These are phyloP conservation scores for Apeltes quadracus DNA, from an alignment of 2,113 vertebrate species.

Conservation along the genomic window DNA sequence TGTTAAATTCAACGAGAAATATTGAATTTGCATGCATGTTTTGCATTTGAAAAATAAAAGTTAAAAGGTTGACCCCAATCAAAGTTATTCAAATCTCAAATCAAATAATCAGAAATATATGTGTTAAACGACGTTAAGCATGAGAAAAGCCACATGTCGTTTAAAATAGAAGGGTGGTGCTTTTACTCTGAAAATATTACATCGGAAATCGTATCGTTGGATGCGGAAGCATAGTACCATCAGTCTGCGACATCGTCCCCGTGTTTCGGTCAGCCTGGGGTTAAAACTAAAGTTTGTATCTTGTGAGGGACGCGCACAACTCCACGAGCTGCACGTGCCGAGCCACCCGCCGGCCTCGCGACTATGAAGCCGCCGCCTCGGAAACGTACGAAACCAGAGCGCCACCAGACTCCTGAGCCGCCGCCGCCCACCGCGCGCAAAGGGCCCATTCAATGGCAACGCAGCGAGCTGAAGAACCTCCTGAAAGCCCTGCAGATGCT, in stretches of 20 bases:
- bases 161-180: background rate
- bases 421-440: accelerated
- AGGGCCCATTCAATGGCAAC: background rate
- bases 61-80: background rate
- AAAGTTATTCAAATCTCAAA: background rate
- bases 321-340: background rate
- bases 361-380: slow-evolving; percentile 62
- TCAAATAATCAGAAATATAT: background rate
- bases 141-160: background rate
- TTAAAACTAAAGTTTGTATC: background rate
- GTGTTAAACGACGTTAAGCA: too few species aligned
- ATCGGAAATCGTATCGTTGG: background rate
- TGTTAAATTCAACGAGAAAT: background rate
- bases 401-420: accelerated
- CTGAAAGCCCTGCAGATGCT: slow-evolving; percentile 6
- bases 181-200: slow-evolving; percentile 27
- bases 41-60: background rate
- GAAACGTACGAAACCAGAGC: background rate
- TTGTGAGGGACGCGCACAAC: background rate
- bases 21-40: background rate
- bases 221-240: background rate
- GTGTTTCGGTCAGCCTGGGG: background rate
- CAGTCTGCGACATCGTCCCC: background rate
- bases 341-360: background rate
- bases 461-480: slow-evolving; percentile 27